Evolutionary conservation across 92 coral and sea anemone genomes (phyloP), one percentile per base, ranked within the genome.

Genomic region (Hydrozoanthus gracilis): DNA sequence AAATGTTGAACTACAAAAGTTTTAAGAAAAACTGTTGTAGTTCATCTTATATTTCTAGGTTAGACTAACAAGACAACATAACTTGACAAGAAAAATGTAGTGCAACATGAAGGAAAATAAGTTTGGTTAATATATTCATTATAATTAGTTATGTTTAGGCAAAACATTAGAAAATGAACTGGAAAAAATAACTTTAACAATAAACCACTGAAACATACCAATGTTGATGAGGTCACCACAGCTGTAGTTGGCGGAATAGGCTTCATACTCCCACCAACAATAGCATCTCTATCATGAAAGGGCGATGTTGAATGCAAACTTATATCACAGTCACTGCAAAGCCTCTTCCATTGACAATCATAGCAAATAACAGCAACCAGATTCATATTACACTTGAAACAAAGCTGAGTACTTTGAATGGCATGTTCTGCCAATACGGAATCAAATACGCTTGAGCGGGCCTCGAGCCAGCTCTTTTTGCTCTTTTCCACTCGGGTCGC

Each of bases 221-320:
- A 60, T 60, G 66, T 9, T 60, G 17, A 60, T 3, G 11, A 60
- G 65, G 65, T 58, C 65, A 58, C 65, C 65, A 58, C 65, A 58
- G 65, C 65, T 58, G 65, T 58, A 58, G 65, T 58, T 58, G 65
- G 65, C 65, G 65, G 65, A 58, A 58, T 5, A 5, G 65, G 65
- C 65, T 58, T 58, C 65, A 58, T 58, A 58, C 65, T 58, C 65
- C 65, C 65, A 58, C 65, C 65, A 58, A 58, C 65, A 58, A 58
- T 58, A 58, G 1, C 1, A 58, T 58, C 65, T 58, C 65, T 58
- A 58, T 58, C 65, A 58, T 58, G 65, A 58, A 58, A 58, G 65
- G 65, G 65, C 1, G 65, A 58, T 58, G 65, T 11, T 16, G 65
- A 58, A 58, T 58, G 65, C 1, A 58, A 4, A 2, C 12, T 11